Evolutionary conservation across 2,888 invertebrate species (phyloP).

Genomic region (Phalera bucephala): DNA sequence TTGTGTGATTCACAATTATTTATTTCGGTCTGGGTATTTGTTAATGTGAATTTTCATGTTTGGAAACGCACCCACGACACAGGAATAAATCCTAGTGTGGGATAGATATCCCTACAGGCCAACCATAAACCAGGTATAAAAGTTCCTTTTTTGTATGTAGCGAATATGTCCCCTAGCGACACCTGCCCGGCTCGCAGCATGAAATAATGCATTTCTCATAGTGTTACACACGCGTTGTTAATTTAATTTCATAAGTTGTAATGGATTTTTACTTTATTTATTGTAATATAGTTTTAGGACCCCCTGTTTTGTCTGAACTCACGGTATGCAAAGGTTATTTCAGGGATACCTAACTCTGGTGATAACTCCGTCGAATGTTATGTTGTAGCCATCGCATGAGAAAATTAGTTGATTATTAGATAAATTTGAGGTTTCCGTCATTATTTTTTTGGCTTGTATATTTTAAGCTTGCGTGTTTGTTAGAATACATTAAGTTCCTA

Average conservation of each 20-base stretch:
- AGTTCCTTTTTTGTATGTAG: no score
- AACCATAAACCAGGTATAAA: no score
- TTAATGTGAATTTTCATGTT: no score
- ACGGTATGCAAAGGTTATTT: conserved; percentile 5
- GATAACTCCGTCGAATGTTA: conserved; percentile 4
- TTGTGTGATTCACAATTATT: no score
- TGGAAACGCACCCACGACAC: no score
- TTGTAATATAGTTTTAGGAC: conserved; percentile 18
- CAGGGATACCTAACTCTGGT: background rate
- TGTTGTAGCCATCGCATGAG: conserved; percentile 16
- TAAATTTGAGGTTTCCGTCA: no score
- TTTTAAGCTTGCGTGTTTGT: background rate
- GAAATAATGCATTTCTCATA: conserved; percentile 36
- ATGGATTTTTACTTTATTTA: conserved; percentile 33
- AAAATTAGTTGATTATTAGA: background rate
- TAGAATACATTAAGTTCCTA: conserved; percentile 24
- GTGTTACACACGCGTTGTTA: conserved; percentile 38
- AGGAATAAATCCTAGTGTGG: no score
- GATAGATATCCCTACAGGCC: no score
- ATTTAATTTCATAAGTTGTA: conserved; percentile 40
- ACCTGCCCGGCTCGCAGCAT: background rate
- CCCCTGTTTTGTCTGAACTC: conserved; percentile 17
- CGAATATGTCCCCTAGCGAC: no score
- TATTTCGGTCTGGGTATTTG: no score
- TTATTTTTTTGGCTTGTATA: background rate